Conservation (phyloP, 2,797 vertebrate genomes). For the Cichlasoma orientale region DNA sequence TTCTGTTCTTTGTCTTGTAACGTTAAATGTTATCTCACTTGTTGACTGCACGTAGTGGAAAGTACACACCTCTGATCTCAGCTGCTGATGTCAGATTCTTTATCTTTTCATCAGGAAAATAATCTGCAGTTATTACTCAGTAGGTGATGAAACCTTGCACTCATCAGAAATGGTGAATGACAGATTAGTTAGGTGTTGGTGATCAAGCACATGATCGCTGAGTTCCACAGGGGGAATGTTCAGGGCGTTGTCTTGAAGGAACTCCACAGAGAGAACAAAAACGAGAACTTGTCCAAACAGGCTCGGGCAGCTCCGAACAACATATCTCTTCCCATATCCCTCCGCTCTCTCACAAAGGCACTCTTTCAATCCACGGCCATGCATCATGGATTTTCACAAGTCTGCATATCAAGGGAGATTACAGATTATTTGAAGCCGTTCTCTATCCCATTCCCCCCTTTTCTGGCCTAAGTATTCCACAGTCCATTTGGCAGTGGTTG, state of each 20-base stretch:
- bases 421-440: neutral
- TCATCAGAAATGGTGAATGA: neutral
- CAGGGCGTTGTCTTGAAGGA: constrained; percentile 75
- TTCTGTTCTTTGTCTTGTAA: neutral
- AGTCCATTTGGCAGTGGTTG: neutral
- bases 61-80: neutral
- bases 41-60: neutral
- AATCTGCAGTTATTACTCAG: too few relatives aligned
- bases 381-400: neutral
- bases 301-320: constrained; percentile 56
- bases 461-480: neutral
- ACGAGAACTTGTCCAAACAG: constrained; percentile 69
- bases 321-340: neutral
- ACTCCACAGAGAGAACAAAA: constrained; percentile 47
- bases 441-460: neutral
- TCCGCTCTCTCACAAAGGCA: neutral
- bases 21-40: neutral
- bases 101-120: neutral
- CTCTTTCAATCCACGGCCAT: neutral
- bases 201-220: constrained; percentile 1
- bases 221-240: constrained; percentile 54
- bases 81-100: neutral
- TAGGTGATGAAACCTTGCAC: neutral
- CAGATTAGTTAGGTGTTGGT: neutral
- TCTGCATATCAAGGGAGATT: neutral